A percentile compares a stretch with the other conserved stretches of the same genome.
Evolutionary conservation across 2,888 invertebrate genomes (phyloP).

Genomic region (Cotesia congregata): DNA sequence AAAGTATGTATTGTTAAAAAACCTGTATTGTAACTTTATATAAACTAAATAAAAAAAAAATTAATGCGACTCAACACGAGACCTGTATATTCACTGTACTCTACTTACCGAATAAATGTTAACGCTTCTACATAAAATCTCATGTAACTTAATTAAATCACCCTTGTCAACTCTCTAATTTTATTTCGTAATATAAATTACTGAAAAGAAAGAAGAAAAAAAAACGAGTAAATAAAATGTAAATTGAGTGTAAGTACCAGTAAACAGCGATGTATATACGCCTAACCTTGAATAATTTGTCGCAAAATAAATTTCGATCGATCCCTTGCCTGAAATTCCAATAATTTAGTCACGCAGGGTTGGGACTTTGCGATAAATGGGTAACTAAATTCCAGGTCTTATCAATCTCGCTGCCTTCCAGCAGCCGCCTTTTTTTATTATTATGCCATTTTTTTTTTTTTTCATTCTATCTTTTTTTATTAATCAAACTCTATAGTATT

Average conservation of each 20-base stretch:
- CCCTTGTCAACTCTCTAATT: not conserved
- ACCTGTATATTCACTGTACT: conserved; percentile 47
- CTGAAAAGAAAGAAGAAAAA: not conserved
- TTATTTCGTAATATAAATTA: not conserved
- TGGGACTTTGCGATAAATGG: not conserved
- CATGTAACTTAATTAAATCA: conserved; percentile 10
- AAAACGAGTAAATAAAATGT: not conserved
- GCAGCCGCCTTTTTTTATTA: not conserved
- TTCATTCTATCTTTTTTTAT: not conserved
- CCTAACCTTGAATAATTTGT: not conserved
- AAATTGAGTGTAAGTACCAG: conserved; percentile 7
- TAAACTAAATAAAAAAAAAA: conserved; percentile 6
- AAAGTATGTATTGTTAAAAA: conserved; percentile 10
- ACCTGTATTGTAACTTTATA: not conserved
- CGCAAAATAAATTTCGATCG: conserved; percentile 9
- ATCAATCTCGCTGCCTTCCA: not conserved
- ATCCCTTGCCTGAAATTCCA: not conserved
- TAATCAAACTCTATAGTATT: not conserved
- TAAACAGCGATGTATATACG: not conserved
- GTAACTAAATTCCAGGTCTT: conserved; percentile 4
- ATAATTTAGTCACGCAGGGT: conserved; percentile 10
- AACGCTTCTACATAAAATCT: conserved; percentile 50
- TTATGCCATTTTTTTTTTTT: not conserved
- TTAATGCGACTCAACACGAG: conserved; percentile 20
- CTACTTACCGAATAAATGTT: conserved; percentile 52